These are phyloP conservation scores for Macrotrachela quadricornifera DNA, from an alignment of 1,140 invertebrate species.

Conservation along the genomic window DNA sequence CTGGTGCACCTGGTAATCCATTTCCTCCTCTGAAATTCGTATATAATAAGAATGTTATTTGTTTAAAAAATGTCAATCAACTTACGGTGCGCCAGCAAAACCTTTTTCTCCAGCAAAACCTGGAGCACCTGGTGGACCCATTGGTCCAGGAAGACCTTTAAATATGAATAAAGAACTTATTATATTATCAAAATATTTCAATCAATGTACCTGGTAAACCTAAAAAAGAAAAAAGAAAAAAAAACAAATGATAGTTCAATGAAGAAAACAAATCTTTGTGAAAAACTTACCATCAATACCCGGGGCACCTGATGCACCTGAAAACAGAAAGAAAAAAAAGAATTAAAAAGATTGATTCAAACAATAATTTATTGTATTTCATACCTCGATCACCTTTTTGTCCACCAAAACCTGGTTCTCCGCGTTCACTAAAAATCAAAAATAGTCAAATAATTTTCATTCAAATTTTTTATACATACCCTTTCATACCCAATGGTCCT, in stretches of 20 bases:
- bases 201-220: not conserved
- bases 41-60: constrained; percentile 2
- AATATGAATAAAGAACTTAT: not conserved
- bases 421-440: not conserved
- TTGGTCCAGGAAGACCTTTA: constrained; percentile 6
- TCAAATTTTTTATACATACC: not conserved
- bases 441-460: not conserved
- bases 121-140: constrained; percentile 14
- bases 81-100: constrained; percentile 1
- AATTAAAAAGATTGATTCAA: constrained; percentile 3
- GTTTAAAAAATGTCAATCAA: constrained; percentile 8
- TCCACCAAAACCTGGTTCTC: not conserved
- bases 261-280: not conserved
- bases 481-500: not conserved
- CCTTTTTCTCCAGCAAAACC: constrained; percentile 7
- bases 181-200: not conserved
- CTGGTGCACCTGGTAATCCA: constrained; percentile 8
- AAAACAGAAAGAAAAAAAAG: not conserved
- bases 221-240: not conserved
- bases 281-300: not conserved
- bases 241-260: not conserved
- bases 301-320: not conserved
- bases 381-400: constrained; percentile 7
- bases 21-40: constrained; percentile 8
- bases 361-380: not conserved